phyloP scores from a whole-genome alignment of 53 echinoderm and acorn worm genomes.

The Hippasteria phrygiana region DNA sequence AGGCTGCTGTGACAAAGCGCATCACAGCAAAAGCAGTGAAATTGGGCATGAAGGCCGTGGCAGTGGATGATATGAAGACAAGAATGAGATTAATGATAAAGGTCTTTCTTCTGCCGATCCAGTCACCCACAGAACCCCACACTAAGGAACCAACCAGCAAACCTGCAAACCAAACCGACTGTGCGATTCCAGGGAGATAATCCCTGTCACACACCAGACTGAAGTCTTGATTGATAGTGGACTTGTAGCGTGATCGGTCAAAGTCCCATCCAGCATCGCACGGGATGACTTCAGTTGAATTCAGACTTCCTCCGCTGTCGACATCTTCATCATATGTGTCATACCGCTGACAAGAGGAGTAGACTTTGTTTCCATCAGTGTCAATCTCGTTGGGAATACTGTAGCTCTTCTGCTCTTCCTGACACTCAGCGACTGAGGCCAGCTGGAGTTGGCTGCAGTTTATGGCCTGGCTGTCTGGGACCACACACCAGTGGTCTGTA shows the following conservation, averaged over 20 bases:
- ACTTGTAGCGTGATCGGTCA: slow-evolving; percentile 59
- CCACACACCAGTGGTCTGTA: slow-evolving; percentile 65
- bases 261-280: slow-evolving; percentile 74
- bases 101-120: slow-evolving; percentile 30
- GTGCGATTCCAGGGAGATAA: slow-evolving; percentile 44
- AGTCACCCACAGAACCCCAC: slow-evolving; percentile 56
- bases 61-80: not conserved
- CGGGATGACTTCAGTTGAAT: slow-evolving; percentile 38
- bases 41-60: not conserved
- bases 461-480: slow-evolving; percentile 10
- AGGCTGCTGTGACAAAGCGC: slow-evolving; percentile 28
- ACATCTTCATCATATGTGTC: not conserved
- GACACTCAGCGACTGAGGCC: slow-evolving; percentile 21
- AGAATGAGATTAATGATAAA: not conserved
- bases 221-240: slow-evolving; percentile 63
- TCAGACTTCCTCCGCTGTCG: not conserved
- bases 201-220: slow-evolving; percentile 60
- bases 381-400: slow-evolving; percentile 43
- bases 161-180: slow-evolving; percentile 65
- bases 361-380: not conserved
- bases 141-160: slow-evolving; percentile 52
- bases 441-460: slow-evolving; percentile 49
- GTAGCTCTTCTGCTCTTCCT: slow-evolving; percentile 32
- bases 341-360: slow-evolving; percentile 29
- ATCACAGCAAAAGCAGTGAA: slow-evolving; percentile 1